A percentile compares a stretch with the other conserved stretches of the same genome.
These are phyloP conservation scores for Pachypanchax playfairii DNA, from an alignment of 2,113 vertebrate species.

Conservation along the genomic window DNA sequence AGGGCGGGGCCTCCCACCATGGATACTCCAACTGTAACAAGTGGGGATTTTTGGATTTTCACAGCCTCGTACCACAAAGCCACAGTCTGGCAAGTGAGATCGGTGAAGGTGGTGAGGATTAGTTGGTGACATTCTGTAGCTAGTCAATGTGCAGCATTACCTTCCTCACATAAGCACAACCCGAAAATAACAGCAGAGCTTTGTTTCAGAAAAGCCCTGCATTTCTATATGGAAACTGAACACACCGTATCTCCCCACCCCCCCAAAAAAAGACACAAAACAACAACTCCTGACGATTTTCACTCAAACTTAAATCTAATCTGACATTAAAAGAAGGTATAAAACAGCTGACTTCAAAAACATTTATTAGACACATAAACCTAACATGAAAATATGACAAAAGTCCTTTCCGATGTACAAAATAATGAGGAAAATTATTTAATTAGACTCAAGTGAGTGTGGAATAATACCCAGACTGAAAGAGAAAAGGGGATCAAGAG, in stretches of 20 bases:
- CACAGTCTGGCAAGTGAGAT: slow-evolving; percentile 29
- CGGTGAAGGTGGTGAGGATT: slow-evolving; percentile 25
- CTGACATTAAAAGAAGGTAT: too few relatives aligned
- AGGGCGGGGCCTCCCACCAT: not conserved
- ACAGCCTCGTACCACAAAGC: not conserved
- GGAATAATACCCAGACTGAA: not conserved
- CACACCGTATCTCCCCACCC: not conserved
- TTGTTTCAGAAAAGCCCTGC: slow-evolving; percentile 49
- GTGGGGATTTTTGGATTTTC: slow-evolving; percentile 45
- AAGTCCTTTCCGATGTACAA: slow-evolving; percentile 28
- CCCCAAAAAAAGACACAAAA: too few relatives aligned
- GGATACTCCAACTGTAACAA: slow-evolving; percentile 17
- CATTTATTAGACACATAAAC: slow-evolving; percentile 62
- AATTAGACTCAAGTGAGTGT: slow-evolving; percentile 11
- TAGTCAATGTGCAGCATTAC: slow-evolving; percentile 48
- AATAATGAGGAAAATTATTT: slow-evolving; percentile 19
- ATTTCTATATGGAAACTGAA: slow-evolving; percentile 45
- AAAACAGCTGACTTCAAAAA: slow-evolving; percentile 30
- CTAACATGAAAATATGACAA: slow-evolving; percentile 8
- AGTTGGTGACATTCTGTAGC: slow-evolving; percentile 41
- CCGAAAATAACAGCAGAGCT: slow-evolving; percentile 66
- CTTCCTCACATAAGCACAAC: slow-evolving; percentile 24
- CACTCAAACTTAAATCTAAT: too few relatives aligned
- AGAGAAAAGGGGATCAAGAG: slow-evolving; percentile 10
- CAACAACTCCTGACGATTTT: too few relatives aligned